These are phyloP conservation scores for Sebastes hubbsi DNA, from an alignment of 2,797 vertebrate species.

Conservation along the genomic window DNA sequence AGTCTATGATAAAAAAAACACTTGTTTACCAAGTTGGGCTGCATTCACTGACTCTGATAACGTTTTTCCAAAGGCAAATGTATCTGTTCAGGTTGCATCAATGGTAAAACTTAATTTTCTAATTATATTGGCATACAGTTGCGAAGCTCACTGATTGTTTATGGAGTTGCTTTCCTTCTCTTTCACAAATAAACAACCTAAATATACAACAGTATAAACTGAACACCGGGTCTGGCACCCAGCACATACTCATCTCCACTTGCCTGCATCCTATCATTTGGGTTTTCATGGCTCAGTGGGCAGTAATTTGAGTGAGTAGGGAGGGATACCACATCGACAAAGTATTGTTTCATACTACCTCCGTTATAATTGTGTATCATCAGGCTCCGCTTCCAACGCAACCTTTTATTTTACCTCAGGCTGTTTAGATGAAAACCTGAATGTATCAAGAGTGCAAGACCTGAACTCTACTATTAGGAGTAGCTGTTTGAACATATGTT, in stretches of 20 bases:
- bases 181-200: slow-evolving; percentile 15
- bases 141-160: background rate
- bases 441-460: background rate
- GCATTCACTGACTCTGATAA: background rate
- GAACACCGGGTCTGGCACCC: slow-evolving; percentile 1
- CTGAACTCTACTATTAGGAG: background rate
- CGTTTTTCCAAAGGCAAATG: background rate
- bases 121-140: background rate
- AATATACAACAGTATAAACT: slow-evolving; percentile 1
- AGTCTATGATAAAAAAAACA: background rate
- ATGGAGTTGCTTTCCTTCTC: background rate
- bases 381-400: background rate
- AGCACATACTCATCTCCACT: slow-evolving; percentile 7
- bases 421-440: slow-evolving; percentile 17
- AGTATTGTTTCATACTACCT: slow-evolving; percentile 32
- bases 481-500: slow-evolving; percentile 6
- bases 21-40: background rate
- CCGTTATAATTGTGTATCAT: slow-evolving; percentile 35
- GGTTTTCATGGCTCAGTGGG: slow-evolving; percentile 10
- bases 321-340: slow-evolving; percentile 30
- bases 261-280: slow-evolving; percentile 49
- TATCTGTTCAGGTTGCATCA: background rate
- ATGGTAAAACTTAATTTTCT: background rate
- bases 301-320: slow-evolving; percentile 36
- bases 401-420: slow-evolving; percentile 19